These are phyloP conservation scores for Lasioglossum morio DNA, from an alignment of 2,888 invertebrate genomes.

Conservation along the genomic window DNA sequence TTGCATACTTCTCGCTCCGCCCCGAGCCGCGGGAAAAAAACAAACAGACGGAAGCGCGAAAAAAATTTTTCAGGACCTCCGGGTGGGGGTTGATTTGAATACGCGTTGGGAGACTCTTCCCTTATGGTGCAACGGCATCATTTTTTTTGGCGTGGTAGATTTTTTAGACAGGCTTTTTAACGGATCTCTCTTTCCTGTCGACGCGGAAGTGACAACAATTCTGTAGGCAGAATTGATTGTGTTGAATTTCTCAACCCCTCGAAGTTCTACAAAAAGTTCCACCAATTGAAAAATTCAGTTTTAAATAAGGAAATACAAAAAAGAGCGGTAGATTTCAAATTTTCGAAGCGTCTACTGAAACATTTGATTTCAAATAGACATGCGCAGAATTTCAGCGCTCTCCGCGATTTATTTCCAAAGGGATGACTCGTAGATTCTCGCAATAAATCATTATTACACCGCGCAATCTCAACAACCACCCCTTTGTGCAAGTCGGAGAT, in stretches of 20 bases:
- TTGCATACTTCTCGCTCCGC: constrained; percentile 75
- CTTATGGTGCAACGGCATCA: constrained; percentile 29
- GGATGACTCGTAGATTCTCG: neutral
- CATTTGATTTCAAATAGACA: too few relatives aligned
- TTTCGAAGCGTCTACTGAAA: too few relatives aligned
- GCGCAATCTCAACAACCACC: neutral
- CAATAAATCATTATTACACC: neutral
- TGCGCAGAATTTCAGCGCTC: neutral
- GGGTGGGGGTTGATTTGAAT: constrained; percentile 78
- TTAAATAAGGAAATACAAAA: neutral
- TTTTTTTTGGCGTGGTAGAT: constrained; percentile 21
- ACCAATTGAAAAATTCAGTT: neutral
- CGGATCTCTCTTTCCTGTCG: neutral
- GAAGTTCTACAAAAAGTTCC: neutral
- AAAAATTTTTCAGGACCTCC: constrained; percentile 66
- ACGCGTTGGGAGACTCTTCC: constrained; percentile 59
- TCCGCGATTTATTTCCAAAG: neutral
- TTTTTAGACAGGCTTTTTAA: neutral
- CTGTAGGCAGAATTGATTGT: neutral
- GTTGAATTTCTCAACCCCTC: neutral
- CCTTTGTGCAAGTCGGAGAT: neutral
- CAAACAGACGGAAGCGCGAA: constrained; percentile 81
- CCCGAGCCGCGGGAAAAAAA: constrained; percentile 71
- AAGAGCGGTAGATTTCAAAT: neutral
- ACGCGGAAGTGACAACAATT: neutral